Percentiles rank a stretch among this genome's conserved stretches.
phyloP scores from a whole-genome alignment of 2,888 invertebrate species.

The Spatulosminthurus flaviceps region DNA sequence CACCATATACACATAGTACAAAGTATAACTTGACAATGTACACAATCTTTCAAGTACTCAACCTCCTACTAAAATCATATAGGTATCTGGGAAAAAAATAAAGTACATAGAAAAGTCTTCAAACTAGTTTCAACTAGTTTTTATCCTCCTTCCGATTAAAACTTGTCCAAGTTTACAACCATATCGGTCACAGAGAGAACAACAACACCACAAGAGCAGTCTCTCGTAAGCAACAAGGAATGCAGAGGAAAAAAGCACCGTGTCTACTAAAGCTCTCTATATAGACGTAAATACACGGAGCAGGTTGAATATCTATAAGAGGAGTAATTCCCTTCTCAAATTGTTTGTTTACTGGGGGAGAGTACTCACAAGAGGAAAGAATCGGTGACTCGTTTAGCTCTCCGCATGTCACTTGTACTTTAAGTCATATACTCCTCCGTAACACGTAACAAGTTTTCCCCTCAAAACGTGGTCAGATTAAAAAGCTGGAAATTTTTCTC shows the following conservation, averaged over 20 bases:
- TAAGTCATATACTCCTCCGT: not conserved
- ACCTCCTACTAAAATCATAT: too few species aligned
- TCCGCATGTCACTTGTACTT: not conserved
- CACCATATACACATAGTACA: too few species aligned
- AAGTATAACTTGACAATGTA: too few species aligned
- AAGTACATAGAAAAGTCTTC: not conserved
- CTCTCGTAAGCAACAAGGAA: too few species aligned
- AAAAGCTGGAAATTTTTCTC: not conserved
- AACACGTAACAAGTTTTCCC: not conserved
- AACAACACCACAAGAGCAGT: too few species aligned
- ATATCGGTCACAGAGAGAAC: not conserved
- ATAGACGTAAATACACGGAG: not conserved
- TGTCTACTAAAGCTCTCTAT: too few species aligned
- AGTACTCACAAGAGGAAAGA: not conserved
- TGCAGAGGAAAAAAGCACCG: too few species aligned
- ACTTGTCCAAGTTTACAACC: constrained; percentile 6
- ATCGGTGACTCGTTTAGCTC: constrained; percentile 13
- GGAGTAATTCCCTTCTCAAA: not conserved
- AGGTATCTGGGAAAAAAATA: too few species aligned
- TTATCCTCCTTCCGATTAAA: not conserved
- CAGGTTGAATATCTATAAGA: too few species aligned
- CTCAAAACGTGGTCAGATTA: constrained; percentile 12
- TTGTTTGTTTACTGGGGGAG: not conserved
- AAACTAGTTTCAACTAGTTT: not conserved
- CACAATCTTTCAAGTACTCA: too few species aligned